These are phyloP conservation scores for Drosophila fuyamai DNA, from an alignment of 1,140 invertebrate species.

Conservation along the genomic window DNA sequence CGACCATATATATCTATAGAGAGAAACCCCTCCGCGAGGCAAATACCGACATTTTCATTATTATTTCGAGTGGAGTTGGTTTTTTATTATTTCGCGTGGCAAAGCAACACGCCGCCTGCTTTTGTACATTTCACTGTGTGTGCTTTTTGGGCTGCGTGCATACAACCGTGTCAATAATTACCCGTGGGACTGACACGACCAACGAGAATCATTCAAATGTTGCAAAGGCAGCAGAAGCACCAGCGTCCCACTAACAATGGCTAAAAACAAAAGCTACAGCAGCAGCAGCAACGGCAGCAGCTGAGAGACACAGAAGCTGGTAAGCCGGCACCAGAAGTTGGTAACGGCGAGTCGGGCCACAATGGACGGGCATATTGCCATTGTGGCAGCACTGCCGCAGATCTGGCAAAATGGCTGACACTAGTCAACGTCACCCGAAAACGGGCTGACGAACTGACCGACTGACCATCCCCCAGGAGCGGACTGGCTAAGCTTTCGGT, in stretches of 20 bases:
- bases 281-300: conserved; percentile 9
- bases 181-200: conserved; percentile 84
- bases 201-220: conserved; percentile 84
- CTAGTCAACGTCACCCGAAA: conserved; percentile 43
- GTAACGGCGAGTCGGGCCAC: conserved; percentile 35
- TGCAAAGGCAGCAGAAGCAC: conserved; percentile 65
- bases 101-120: conserved; percentile 63
- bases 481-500: conserved; percentile 4
- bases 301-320: conserved; percentile 47
- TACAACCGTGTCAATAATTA: conserved; percentile 85
- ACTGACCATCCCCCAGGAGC: conserved; percentile 54
- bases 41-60: conserved; percentile 80
- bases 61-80: conserved; percentile 72
- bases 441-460: conserved; percentile 60
- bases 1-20: neutral
- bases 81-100: conserved; percentile 74
- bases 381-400: conserved; percentile 52
- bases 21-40: conserved; percentile 44
- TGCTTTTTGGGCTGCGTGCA: conserved; percentile 81
- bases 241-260: conserved; percentile 68
- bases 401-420: conserved; percentile 74
- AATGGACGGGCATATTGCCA: conserved; percentile 61
- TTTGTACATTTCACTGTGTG: conserved; percentile 48
- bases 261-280: conserved; percentile 75
- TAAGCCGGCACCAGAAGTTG: conserved; percentile 34